Evolutionary conservation across 1,140 invertebrate species (phyloP).

Genomic region (Centruroides vittatus): DNA sequence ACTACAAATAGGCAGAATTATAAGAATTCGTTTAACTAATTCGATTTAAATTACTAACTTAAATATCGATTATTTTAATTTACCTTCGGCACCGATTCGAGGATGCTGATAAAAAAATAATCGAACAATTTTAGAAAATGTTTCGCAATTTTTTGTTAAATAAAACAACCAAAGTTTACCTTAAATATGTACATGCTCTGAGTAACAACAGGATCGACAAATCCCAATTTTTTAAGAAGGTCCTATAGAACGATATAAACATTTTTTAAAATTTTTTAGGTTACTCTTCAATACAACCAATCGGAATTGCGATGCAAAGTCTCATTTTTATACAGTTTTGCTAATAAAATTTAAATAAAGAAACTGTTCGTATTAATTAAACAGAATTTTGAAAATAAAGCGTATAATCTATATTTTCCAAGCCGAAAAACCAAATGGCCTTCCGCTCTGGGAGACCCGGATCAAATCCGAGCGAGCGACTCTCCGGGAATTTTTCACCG

Average conservation of each 20-base stretch:
- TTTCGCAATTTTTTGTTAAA: neutral
- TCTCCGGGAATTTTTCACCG: no score
- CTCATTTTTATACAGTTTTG: no score
- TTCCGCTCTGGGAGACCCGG: no score
- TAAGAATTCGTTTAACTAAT: neutral
- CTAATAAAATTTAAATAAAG: no score
- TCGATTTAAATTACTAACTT: neutral
- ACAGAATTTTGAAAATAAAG: no score
- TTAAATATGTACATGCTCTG: conserved; percentile 14
- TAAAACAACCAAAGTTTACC: neutral
- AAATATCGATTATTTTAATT: neutral
- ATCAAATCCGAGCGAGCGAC: no score
- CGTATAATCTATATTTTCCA: no score
- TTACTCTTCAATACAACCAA: no score
- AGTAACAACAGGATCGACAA: conserved; percentile 7
- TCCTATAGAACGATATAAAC: neutral
- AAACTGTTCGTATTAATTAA: no score
- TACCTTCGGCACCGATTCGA: conserved; percentile 64
- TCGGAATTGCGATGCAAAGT: no score
- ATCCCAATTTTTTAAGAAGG: neutral
- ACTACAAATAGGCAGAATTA: conserved; percentile 25
- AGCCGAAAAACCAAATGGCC: no score
- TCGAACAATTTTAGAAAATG: conserved; percentile 30
- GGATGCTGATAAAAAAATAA: conserved; percentile 97
- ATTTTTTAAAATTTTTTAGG: no score